phyloP scores from a whole-genome alignment of 2,113 vertebrate genomes.

The Pterophyllum scalare region DNA sequence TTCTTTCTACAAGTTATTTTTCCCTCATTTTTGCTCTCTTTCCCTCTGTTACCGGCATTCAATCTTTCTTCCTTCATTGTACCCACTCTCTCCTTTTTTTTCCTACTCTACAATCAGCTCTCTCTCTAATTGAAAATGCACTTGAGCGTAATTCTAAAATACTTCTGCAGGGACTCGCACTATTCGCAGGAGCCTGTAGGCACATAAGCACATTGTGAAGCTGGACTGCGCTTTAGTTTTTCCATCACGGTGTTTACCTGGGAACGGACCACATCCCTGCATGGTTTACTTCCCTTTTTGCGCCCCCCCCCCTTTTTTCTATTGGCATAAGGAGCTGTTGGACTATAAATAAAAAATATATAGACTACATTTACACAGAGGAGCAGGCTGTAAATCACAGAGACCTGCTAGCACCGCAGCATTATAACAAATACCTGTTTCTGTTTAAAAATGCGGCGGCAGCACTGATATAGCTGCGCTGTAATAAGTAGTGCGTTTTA shows the following conservation, averaged over 20 bases:
- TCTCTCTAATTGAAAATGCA: constrained; percentile 32
- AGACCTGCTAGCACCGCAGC: not conserved
- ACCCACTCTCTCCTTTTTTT: not conserved
- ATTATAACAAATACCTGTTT: not conserved
- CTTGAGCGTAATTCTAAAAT: not conserved
- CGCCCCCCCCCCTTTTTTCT: not conserved
- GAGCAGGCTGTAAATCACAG: constrained; percentile 29
- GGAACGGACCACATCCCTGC: constrained; percentile 32
- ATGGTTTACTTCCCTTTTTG: constrained; percentile 26
- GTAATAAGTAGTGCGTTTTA: not conserved
- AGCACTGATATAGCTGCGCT: not conserved
- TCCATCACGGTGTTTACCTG: constrained; percentile 57
- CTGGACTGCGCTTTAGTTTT: constrained; percentile 14
- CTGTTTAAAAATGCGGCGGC: not conserved
- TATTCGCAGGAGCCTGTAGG: not conserved
- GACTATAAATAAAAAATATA: constrained; percentile 36
- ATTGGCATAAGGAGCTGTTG: constrained; percentile 28
- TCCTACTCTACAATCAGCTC: not conserved
- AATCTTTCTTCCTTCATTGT: not conserved
- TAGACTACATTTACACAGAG: constrained; percentile 4
- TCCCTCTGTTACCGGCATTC: not conserved
- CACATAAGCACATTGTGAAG: not conserved
- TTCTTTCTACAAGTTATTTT: not conserved
- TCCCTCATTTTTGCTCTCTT: not conserved
- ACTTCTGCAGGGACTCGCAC: not conserved